A percentile compares a stretch with the other conserved stretches of the same genome.
phyloP scores from a whole-genome alignment of 2,113 vertebrate species.

The Gymnarchus niloticus region DNA sequence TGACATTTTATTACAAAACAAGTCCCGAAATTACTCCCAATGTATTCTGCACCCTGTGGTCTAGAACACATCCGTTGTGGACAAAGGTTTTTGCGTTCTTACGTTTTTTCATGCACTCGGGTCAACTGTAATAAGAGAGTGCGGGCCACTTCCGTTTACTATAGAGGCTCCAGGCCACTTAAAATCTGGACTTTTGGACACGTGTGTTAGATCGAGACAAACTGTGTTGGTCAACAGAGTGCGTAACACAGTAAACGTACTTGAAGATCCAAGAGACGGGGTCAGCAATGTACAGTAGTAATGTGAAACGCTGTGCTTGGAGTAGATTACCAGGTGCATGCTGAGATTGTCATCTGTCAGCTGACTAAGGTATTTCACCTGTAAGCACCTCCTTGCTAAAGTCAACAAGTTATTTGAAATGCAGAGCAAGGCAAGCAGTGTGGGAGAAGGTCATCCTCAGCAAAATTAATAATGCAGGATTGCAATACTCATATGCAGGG shows the following conservation, averaged over 20 bases:
- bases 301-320: not conserved
- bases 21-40: too few relatives aligned
- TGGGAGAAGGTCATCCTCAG: not conserved
- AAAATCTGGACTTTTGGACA: too few relatives aligned
- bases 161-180: too few relatives aligned
- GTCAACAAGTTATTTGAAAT: not conserved
- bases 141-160: too few relatives aligned
- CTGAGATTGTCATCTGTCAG: not conserved
- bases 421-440: not conserved
- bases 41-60: too few relatives aligned
- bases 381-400: not conserved
- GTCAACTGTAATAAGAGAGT: too few relatives aligned
- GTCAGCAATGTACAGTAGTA: not conserved
- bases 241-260: not conserved
- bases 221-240: not conserved
- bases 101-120: too few relatives aligned
- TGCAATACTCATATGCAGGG: not conserved
- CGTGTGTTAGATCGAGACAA: too few relatives aligned
- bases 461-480: slow-evolving; percentile 4
- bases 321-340: not conserved
- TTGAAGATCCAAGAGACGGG: too few relatives aligned
- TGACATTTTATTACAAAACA: too few relatives aligned
- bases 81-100: too few relatives aligned
- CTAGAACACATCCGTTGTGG: too few relatives aligned
- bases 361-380: not conserved